These are phyloP conservation scores for Kryptolebias marmoratus DNA, from an alignment of 2,113 vertebrate genomes.

Conservation along the genomic window DNA sequence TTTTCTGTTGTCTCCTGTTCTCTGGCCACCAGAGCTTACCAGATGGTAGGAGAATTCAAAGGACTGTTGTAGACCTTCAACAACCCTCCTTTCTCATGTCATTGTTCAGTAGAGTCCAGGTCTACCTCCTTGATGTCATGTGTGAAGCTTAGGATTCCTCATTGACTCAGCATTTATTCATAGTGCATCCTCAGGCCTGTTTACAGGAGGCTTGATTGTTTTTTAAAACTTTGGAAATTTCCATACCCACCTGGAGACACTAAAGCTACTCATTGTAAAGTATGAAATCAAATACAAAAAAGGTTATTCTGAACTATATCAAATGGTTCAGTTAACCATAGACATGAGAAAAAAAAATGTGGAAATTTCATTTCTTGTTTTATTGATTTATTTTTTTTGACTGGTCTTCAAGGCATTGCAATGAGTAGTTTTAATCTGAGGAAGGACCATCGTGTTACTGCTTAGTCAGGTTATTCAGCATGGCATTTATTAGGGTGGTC, in stretches of 20 bases:
- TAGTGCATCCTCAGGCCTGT: constrained; percentile 6
- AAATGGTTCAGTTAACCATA: no score
- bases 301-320: no score
- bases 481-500: constrained; percentile 66
- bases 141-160: background rate
- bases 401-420: no score
- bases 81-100: constrained; percentile 19
- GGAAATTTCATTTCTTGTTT: no score
- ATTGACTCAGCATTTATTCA: constrained; percentile 20
- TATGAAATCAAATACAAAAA: no score
- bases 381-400: no score
- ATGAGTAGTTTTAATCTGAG: constrained; percentile 17
- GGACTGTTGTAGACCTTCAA: constrained; percentile 27
- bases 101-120: constrained; percentile 3
- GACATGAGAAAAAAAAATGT: no score
- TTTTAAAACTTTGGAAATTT: constrained; percentile 15
- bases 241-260: constrained; percentile 50
- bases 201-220: constrained; percentile 19
- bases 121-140: background rate
- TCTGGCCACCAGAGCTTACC: constrained; percentile 34
- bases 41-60: constrained; percentile 48
- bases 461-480: constrained; percentile 62
- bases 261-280: background rate
- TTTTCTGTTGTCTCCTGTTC: constrained; percentile 17
- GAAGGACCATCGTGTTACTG: constrained; percentile 55